These are phyloP conservation scores for Rhimphoctona megacephalus DNA, from an alignment of 2,888 invertebrate genomes.

Conservation along the genomic window DNA sequence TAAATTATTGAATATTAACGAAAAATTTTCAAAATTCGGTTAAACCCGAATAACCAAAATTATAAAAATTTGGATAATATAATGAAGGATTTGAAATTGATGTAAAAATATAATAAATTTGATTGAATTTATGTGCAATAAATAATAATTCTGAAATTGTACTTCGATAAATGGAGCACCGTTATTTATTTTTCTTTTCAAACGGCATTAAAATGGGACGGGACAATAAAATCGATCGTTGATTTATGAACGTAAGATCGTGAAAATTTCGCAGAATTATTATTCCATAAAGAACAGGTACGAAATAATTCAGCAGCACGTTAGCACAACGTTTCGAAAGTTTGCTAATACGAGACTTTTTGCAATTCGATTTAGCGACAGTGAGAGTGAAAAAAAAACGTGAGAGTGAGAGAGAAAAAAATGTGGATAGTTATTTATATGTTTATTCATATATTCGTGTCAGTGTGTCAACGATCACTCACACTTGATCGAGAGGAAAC, in stretches of 20 bases:
- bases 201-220: not conserved
- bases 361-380: not conserved
- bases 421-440: constrained; percentile 30
- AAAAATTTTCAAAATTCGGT: not conserved
- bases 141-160: too few relatives aligned
- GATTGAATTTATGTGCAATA: not conserved
- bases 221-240: constrained; percentile 16
- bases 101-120: not conserved
- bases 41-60: too few relatives aligned
- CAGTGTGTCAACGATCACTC: constrained; percentile 63
- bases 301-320: constrained; percentile 23
- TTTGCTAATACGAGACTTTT: constrained; percentile 1
- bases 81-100: too few relatives aligned
- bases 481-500: constrained; percentile 34
- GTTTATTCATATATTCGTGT: constrained; percentile 65
- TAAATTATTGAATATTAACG: not conserved
- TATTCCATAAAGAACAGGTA: not conserved
- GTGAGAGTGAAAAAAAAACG: not conserved
- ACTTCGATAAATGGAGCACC: not conserved
- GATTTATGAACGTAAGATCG: not conserved
- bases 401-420: not conserved
- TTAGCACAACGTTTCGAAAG: not conserved
- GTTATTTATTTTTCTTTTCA: too few relatives aligned
- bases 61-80: too few relatives aligned
- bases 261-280: constrained; percentile 12